Percentiles rank a stretch among this genome's conserved stretches.
Evolutionary conservation across 2,888 invertebrate species (phyloP).

Genomic region (Anagyrus pseudococci): DNA sequence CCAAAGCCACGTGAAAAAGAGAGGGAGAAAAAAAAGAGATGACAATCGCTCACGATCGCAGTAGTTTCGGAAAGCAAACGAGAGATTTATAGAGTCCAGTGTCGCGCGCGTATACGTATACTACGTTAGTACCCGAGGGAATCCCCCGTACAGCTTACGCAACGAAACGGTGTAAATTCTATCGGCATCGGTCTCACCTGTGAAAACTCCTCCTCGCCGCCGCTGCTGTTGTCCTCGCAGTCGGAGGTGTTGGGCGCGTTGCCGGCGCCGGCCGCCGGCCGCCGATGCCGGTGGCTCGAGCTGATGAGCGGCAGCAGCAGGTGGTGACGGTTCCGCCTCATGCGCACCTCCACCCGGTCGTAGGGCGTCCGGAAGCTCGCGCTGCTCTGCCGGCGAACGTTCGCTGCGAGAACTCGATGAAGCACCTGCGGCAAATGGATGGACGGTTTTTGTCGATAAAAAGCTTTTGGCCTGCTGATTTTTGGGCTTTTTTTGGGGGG

Average conservation of each 20-base stretch:
- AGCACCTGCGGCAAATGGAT: constrained; percentile 49
- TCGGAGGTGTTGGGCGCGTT: constrained; percentile 56
- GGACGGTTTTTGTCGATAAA: background rate
- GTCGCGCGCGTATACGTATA: no score
- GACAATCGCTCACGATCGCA: no score
- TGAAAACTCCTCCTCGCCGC: constrained; percentile 59
- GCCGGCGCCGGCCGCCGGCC: constrained; percentile 18
- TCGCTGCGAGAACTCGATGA: constrained; percentile 54
- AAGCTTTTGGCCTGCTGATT: background rate
- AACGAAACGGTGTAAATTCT: no score
- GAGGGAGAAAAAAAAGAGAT: background rate
- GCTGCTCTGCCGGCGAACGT: constrained; percentile 42
- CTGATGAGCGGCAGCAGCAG: constrained; percentile 49
- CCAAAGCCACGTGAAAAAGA: background rate
- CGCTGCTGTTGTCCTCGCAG: constrained; percentile 62
- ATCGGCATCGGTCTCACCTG: constrained; percentile 45
- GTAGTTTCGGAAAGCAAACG: no score
- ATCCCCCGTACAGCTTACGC: no score
- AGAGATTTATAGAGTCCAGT: no score
- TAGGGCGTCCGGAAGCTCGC: constrained; percentile 54
- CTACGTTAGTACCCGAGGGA: no score
- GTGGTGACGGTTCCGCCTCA: constrained; percentile 53
- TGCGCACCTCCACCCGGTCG: constrained; percentile 52
- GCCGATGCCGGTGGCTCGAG: constrained; percentile 44
- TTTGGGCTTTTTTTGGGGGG: background rate